These are phyloP conservation scores for Dicrostonyx torquatus DNA, from an alignment of 2,797 vertebrate species.

Conservation along the genomic window DNA sequence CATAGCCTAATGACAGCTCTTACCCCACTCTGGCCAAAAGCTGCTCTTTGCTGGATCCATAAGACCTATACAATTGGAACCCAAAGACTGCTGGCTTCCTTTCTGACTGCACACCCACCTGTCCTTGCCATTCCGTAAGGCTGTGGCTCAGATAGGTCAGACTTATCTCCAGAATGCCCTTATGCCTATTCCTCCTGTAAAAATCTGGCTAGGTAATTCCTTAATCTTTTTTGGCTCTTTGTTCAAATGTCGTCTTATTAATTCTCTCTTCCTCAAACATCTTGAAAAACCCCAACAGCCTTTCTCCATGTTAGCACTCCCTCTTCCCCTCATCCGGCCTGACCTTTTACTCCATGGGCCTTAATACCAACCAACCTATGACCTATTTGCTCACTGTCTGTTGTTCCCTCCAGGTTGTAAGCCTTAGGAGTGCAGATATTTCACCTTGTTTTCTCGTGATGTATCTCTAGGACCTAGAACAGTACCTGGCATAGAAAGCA, in stretches of 20 bases:
- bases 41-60: neutral
- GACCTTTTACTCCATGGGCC: neutral
- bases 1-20: neutral
- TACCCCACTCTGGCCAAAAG: neutral
- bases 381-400: neutral
- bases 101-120: rapidly evolving
- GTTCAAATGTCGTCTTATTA: neutral
- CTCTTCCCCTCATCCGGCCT: neutral
- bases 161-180: neutral
- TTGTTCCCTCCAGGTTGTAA: neutral
- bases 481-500: neutral
- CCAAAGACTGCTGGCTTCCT: neutral
- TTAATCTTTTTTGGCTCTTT: neutral
- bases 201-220: neutral
- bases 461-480: neutral
- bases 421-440: neutral
- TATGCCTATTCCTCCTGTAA: neutral
- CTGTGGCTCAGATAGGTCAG: neutral
- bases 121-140: neutral
- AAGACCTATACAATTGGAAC: neutral
- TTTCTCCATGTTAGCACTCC: neutral
- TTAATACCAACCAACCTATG: neutral
- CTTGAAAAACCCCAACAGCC: neutral
- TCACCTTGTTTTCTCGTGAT: conserved; percentile 4
- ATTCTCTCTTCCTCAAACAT: neutral